These are phyloP conservation scores for Callyntrura guangdongensis DNA, from an alignment of 2,888 invertebrate species.

Conservation along the genomic window DNA sequence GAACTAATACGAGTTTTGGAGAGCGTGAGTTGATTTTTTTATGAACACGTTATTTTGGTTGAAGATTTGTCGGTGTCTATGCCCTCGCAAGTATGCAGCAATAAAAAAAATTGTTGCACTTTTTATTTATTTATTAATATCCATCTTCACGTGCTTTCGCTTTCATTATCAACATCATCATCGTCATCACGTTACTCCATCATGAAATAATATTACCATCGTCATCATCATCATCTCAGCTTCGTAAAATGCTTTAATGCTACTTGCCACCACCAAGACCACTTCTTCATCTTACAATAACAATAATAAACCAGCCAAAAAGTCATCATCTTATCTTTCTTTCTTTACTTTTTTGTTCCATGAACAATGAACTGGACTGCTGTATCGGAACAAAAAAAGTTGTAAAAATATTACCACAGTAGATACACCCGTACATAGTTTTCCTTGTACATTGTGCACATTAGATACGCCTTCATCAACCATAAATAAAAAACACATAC, in stretches of 20 bases:
- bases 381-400: slow-evolving; percentile 37
- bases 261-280: slow-evolving; percentile 38
- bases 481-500: slow-evolving; percentile 36
- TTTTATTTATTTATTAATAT: slow-evolving; percentile 39
- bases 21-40: slow-evolving; percentile 50
- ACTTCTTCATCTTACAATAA: slow-evolving; percentile 4
- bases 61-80: slow-evolving; percentile 63
- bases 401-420: slow-evolving; percentile 47
- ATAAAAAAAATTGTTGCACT: slow-evolving; percentile 54
- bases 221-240: slow-evolving; percentile 38
- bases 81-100: slow-evolving; percentile 77
- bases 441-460: slow-evolving; percentile 35
- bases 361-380: slow-evolving; percentile 67
- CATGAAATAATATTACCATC: slow-evolving; percentile 55
- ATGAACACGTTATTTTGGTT: slow-evolving; percentile 66
- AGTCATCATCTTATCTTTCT: slow-evolving; percentile 12
- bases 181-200: slow-evolving; percentile 20
- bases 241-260: slow-evolving; percentile 20
- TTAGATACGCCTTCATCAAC: slow-evolving; percentile 62
- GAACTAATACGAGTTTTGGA: slow-evolving; percentile 6
- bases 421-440: background rate
- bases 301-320: slow-evolving; percentile 1
- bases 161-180: slow-evolving; percentile 72
- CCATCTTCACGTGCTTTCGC: slow-evolving; percentile 70
- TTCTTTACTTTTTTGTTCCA: background rate